Evolutionary conservation across 2,888 invertebrate genomes (phyloP).

Genomic region (Cryptophagus acutangulus): DNA sequence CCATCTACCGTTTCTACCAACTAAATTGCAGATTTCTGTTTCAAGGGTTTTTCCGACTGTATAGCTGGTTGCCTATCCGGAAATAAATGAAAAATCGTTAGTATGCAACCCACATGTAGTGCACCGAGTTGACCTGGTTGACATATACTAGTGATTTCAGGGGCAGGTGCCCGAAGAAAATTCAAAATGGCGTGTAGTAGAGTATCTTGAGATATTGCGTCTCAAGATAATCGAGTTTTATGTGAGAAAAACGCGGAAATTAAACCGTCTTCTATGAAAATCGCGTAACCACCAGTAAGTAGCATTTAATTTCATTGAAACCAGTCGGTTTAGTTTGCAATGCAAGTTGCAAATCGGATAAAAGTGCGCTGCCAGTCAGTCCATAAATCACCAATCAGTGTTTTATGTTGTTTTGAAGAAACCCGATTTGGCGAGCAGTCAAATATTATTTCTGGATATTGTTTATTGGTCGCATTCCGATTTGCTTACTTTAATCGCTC

Average conservation of each 20-base stretch:
- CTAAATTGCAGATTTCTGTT: too few relatives aligned
- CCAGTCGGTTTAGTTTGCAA: background rate
- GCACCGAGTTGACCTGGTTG: conserved; percentile 20
- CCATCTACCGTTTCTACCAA: too few relatives aligned
- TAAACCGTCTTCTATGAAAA: conserved; percentile 11
- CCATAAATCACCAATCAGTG: too few relatives aligned
- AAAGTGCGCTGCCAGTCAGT: too few relatives aligned
- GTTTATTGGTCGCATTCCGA: too few relatives aligned
- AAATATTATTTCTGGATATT: too few relatives aligned
- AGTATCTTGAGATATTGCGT: conserved; percentile 12
- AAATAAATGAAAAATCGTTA: conserved; percentile 20
- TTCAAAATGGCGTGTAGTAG: conserved; percentile 23
- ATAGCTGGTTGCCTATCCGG: too few relatives aligned
- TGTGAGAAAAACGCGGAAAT: conserved; percentile 9
- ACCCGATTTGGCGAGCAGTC: background rate
- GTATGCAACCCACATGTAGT: conserved; percentile 23
- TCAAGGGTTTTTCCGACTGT: too few relatives aligned
- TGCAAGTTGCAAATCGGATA: background rate
- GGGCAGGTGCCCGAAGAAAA: conserved; percentile 22
- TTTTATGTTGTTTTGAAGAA: conserved; percentile 1
- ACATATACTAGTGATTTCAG: conserved; percentile 13
- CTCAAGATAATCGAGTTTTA: conserved; percentile 15
- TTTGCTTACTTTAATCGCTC: too few relatives aligned
- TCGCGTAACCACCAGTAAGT: conserved; percentile 14
- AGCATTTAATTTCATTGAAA: conserved; percentile 10